Evolutionary conservation across 2,797 vertebrate species (phyloP), one percentile per base, ranked within the genome.

Genomic region (Yasuhikotakia modesta): DNA sequence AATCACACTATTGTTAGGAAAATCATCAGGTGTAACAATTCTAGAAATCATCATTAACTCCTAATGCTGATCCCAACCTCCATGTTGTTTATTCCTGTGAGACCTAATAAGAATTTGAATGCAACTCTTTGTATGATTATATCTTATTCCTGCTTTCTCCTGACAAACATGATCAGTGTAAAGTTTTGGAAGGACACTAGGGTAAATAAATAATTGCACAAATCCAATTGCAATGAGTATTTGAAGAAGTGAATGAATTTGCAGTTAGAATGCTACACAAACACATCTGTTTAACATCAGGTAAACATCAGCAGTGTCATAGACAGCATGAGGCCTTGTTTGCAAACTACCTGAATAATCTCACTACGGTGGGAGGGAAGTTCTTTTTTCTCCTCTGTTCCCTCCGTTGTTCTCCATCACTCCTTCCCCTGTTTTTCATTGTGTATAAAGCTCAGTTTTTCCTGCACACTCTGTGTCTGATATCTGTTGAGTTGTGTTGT

Each of bases 291-390:
- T 76, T 46, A n/a, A 7, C 64, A 58, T 17, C 57, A 67, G 39
- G 64, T 76, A 67, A 67, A 76, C 63, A 76, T 16, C 35, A 45
- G 73, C 60, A 63, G 30, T 17, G 7, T 63, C 32, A 63, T 17
- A 17, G 24, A 61, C 24, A 61, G 58, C 32, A 4, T 35, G 60
- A 39, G n/a, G 17, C 30, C 30, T 16, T n/a, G 17, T 61, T 61
- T 61, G 57, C 24, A 60, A 61, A 61, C 27, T 8, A 32, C 16
- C 58, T 61, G 27, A 35, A 35, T 63, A 63, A 63, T 8, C 17
- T 32, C 17, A 17, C 30, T 35, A 6, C 17, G 27, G 16, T 35
- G 2, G 35, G 60, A 32, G 3, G 16, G 2, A 63, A 35, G 60
- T 35, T 19, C 17, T n/a, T 32, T 63, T 14, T 24, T 14, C 27